Evolutionary conservation across 2,797 vertebrate species (phyloP).

Genomic region (Sebastes cheni): DNA sequence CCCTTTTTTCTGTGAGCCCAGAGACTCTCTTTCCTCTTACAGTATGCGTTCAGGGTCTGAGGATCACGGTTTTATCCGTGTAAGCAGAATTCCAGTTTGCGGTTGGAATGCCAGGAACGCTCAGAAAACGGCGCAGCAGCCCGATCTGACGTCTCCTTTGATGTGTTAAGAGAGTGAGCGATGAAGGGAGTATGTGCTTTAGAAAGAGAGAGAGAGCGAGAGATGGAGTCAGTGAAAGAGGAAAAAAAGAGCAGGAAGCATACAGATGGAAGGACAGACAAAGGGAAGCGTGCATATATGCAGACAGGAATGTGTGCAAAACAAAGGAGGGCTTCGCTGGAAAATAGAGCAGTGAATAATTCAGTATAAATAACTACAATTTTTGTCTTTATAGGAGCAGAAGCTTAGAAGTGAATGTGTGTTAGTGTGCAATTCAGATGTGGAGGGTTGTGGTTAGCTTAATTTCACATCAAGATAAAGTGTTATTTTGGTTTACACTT

Average conservation of each 20-base stretch:
- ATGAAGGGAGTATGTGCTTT: constrained; percentile 13
- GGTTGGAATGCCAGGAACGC: constrained; percentile 67
- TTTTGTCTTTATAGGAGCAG: constrained; percentile 27
- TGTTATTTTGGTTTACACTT: constrained; percentile 61
- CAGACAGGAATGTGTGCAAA: constrained; percentile 38
- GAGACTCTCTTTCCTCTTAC: constrained; percentile 25
- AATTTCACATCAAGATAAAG: constrained; percentile 53
- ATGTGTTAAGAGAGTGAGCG: constrained; percentile 41
- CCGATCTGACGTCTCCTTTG: constrained; percentile 53
- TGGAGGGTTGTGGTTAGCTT: constrained; percentile 43
- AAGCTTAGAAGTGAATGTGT: not conserved
- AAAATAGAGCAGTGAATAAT: constrained; percentile 25
- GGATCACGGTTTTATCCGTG: constrained; percentile 37
- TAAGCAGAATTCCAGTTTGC: constrained; percentile 56
- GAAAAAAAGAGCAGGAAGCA: not conserved
- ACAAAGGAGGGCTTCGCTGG: constrained; percentile 16
- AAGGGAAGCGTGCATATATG: constrained; percentile 7
- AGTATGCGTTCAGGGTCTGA: constrained; percentile 2
- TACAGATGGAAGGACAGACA: constrained; percentile 10
- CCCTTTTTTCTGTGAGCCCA: constrained; percentile 31
- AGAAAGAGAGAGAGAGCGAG: not conserved
- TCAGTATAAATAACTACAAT: constrained; percentile 8
- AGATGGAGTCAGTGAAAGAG: not conserved
- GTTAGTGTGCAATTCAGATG: constrained; percentile 14
- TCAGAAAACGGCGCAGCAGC: constrained; percentile 27